Conservation (phyloP, 2,888 invertebrate genomes). For the Salpingus planirostris region DNA sequence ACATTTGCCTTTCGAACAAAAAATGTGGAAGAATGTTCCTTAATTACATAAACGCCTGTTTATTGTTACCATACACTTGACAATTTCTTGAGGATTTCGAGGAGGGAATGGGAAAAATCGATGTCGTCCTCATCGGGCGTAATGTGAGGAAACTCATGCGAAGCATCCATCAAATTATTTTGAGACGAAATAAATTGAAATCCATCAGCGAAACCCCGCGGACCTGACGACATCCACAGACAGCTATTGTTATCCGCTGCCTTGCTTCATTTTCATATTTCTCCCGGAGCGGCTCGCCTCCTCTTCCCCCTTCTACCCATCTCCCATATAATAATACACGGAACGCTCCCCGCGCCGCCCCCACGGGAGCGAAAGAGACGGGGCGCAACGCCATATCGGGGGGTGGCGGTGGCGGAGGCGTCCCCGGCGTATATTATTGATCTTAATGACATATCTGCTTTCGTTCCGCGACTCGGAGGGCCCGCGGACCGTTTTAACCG, state of each 20-base stretch:
- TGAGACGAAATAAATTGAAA: conserved; percentile 38
- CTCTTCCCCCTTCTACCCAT: conserved; percentile 9
- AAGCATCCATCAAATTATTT: conserved; percentile 15
- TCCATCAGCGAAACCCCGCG: conserved; percentile 38
- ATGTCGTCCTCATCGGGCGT: no score
- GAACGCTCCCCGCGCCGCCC: no score
- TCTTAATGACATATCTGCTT: conserved; percentile 39
- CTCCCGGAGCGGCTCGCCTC: conserved; percentile 10
- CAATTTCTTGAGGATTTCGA: no score
- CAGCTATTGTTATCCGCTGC: conserved; percentile 37
- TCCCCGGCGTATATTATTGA: conserved; percentile 39
- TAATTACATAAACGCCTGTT: no score
- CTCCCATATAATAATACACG: conserved; percentile 2
- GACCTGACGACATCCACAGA: conserved; percentile 35
- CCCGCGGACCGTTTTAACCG: background rate
- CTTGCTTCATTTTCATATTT: conserved; percentile 40
- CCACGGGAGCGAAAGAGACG: no score
- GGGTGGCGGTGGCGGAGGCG: conserved; percentile 2
- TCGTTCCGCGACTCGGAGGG: background rate
- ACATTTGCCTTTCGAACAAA: conserved; percentile 13
- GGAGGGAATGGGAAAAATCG: no score
- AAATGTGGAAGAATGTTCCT: no score
- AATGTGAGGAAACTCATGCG: no score
- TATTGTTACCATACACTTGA: no score
- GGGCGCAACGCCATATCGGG: no score